These are phyloP conservation scores for Catocala nupta DNA, from an alignment of 2,888 invertebrate species.

Conservation along the genomic window DNA sequence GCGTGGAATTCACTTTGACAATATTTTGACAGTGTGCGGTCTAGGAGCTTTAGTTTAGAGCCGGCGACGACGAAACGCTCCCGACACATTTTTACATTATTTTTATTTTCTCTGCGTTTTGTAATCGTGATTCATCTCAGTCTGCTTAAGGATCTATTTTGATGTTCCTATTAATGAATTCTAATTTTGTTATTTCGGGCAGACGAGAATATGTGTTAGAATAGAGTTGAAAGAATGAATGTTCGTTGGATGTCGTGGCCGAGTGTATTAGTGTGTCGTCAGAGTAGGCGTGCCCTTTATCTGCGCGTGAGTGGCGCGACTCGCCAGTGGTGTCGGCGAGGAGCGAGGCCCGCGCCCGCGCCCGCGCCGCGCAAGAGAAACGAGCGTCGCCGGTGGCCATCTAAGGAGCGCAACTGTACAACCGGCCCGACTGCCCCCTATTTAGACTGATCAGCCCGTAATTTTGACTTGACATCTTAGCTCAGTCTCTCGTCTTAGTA, in stretches of 20 bases:
- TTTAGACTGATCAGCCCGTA: conserved; percentile 75
- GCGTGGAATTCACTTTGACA: conserved; percentile 85
- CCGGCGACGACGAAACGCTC: conserved; percentile 61
- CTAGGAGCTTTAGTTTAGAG: conserved; percentile 73
- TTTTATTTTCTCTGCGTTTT: conserved; percentile 66
- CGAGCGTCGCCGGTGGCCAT: conserved; percentile 77
- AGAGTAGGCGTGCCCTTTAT: conserved; percentile 49
- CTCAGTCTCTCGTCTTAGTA: conserved; percentile 53
- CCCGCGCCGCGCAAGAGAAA: conserved; percentile 63
- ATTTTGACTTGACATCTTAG: conserved; percentile 69
- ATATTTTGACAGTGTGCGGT: conserved; percentile 86
- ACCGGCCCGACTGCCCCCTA: conserved; percentile 78
- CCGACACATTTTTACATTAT: conserved; percentile 64
- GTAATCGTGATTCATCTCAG: conserved; percentile 62
- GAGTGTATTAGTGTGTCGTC: conserved; percentile 41
- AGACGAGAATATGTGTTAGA: conserved; percentile 42
- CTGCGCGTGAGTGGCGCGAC: conserved; percentile 34
- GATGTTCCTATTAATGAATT: conserved; percentile 57
- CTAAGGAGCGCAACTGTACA: conserved; percentile 83
- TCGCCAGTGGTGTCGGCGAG: conserved; percentile 37
- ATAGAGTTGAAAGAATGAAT: conserved; percentile 46
- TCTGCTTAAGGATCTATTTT: conserved; percentile 72
- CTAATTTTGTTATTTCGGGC: conserved; percentile 48
- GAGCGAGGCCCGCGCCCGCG: conserved; percentile 40
- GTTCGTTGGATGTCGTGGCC: conserved; percentile 29